Evolutionary conservation across 2,113 vertebrate genomes (phyloP).

Genomic region (Oncorhynchus mykiss): DNA sequence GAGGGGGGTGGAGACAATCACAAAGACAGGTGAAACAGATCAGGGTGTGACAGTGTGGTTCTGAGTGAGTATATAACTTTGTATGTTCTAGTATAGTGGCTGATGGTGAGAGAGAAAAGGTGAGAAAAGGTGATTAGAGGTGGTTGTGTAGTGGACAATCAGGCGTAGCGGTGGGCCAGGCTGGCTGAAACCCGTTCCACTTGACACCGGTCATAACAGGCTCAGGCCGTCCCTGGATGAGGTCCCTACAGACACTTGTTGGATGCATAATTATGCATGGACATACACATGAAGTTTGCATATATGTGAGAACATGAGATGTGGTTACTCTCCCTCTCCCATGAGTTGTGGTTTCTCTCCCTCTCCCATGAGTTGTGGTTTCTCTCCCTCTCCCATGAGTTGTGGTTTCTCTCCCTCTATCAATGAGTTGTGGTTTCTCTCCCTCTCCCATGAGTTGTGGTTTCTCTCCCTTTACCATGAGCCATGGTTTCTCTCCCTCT

Average conservation of each 20-base stretch:
- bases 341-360: too few species aligned
- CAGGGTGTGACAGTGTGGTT: neutral
- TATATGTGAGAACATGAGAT: too few species aligned
- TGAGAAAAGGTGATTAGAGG: neutral
- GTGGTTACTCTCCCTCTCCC: too few species aligned
- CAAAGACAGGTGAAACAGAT: too few species aligned
- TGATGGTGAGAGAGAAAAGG: neutral
- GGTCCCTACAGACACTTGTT: neutral
- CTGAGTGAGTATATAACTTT: neutral
- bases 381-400: too few species aligned
- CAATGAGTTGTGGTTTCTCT: too few species aligned
- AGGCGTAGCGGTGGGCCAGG: neutral
- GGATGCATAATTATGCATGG: neutral
- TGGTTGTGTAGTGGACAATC: neutral
- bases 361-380: too few species aligned
- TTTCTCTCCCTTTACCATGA: too few species aligned
- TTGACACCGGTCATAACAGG: neutral
- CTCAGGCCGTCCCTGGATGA: neutral
- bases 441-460: too few species aligned
- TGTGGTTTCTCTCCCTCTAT: too few species aligned
- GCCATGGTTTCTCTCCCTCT: too few species aligned
- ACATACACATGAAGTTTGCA: neutral
- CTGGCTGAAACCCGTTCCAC: neutral
- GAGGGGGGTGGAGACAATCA: too few species aligned
- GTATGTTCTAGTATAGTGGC: neutral